A percentile compares a stretch with the other conserved stretches of the same genome.
These are phyloP conservation scores for Drosophila longiperda DNA, from an alignment of 2,888 invertebrate species.

Conservation along the genomic window DNA sequence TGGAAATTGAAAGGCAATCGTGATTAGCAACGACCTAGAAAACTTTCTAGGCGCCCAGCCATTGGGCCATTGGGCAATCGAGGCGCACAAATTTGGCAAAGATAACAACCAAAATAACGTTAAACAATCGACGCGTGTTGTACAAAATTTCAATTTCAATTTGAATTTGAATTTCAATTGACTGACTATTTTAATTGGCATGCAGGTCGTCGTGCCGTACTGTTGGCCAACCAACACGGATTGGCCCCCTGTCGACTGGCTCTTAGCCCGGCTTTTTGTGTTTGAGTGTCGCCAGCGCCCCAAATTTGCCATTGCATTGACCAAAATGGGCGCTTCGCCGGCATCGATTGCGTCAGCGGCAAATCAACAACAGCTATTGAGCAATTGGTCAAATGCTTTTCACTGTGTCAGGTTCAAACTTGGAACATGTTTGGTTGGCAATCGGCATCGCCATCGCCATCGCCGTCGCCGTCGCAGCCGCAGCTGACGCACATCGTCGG, in stretches of 20 bases:
- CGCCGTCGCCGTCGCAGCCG: constrained; percentile 2
- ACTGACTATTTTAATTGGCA: constrained; percentile 62
- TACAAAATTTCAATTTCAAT: constrained; percentile 63
- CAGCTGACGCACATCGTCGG: constrained; percentile 54
- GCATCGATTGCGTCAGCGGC: constrained; percentile 65
- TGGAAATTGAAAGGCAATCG: constrained; percentile 54
- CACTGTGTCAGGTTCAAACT: constrained; percentile 75
- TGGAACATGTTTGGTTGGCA: constrained; percentile 42
- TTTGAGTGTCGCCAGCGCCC: constrained; percentile 65
- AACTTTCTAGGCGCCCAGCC: constrained; percentile 34
- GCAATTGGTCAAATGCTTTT: constrained; percentile 72
- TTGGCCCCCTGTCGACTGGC: constrained; percentile 25
- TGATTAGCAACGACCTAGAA: constrained; percentile 74
- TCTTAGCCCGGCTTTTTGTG: constrained; percentile 50
- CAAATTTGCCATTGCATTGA: constrained; percentile 72
- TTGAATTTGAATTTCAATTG: constrained; percentile 67
- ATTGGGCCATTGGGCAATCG: constrained; percentile 55
- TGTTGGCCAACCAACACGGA: constrained; percentile 52
- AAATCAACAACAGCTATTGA: constrained; percentile 53
- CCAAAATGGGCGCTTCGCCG: constrained; percentile 68
- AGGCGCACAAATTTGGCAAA: constrained; percentile 24
- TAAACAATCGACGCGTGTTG: constrained; percentile 66
- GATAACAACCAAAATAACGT: constrained; percentile 40
- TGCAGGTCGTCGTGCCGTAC: constrained; percentile 39
- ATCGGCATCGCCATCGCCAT: constrained; percentile 6